Evolutionary conservation across 2,113 vertebrate species (phyloP).

Genomic region (Nicator chloris): DNA sequence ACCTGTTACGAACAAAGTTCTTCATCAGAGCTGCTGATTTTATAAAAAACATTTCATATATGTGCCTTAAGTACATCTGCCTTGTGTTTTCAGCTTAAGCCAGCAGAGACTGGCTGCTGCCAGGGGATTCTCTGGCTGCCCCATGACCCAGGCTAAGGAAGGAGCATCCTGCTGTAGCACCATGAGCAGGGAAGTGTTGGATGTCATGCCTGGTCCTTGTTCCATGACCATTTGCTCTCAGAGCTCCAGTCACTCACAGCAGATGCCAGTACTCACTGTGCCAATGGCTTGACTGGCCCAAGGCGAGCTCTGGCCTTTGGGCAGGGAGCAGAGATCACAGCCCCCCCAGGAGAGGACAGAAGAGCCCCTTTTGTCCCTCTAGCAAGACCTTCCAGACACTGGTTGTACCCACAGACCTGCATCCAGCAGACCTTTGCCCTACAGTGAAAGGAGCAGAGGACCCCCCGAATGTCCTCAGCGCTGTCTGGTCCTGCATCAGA

Average conservation of each 20-base stretch:
- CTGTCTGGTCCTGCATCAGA: background rate
- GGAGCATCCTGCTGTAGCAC: background rate
- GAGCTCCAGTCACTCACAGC: background rate
- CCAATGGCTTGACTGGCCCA: background rate
- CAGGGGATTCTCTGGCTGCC: background rate
- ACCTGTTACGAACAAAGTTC: rapidly evolving
- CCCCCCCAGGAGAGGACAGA: background rate
- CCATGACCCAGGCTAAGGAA: background rate
- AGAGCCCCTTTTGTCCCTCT: background rate
- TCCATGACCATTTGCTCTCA: rapidly evolving
- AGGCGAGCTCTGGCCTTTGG: background rate
- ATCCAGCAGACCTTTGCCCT: background rate
- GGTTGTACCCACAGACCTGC: background rate
- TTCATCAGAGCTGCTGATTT: background rate
- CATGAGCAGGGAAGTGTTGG: background rate
- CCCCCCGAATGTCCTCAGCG: background rate
- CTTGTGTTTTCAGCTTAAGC: background rate
- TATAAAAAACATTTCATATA: background rate
- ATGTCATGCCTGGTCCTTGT: background rate
- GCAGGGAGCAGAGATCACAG: background rate
- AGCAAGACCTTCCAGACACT: background rate
- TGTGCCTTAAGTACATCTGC: background rate
- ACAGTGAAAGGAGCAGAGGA: background rate
- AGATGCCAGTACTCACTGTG: background rate
- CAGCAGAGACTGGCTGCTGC: background rate